A percentile compares a stretch with the other conserved stretches of the same genome.
Conservation (phyloP, 2,113 vertebrate genomes). For the Actenoides lindsayi region DNA sequence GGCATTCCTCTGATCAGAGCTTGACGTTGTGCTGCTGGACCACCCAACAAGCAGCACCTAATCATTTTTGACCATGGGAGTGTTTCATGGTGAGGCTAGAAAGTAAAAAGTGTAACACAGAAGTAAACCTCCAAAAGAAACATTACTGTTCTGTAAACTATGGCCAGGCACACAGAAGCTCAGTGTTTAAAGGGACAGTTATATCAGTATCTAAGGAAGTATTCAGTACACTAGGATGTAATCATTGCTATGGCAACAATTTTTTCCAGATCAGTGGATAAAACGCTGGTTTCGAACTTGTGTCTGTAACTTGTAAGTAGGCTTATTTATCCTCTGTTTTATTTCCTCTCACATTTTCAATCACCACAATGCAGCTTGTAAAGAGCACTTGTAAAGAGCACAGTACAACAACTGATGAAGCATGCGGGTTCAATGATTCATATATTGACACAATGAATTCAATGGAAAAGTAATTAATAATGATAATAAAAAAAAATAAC, state of each 20-base stretch:
- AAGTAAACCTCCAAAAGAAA: neutral
- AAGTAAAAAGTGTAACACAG: neutral
- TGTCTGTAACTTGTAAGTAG: neutral
- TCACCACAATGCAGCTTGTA: neutral
- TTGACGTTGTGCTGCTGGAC: neutral
- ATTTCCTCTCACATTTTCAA: neutral
- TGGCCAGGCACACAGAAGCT: neutral
- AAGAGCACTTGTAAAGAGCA: constrained; percentile 34
- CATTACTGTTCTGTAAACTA: neutral
- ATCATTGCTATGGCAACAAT: constrained; percentile 34
- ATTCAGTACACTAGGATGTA: neutral
- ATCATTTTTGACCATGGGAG: neutral
- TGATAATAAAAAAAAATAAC: neutral
- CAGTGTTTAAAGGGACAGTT: neutral
- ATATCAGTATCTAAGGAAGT: neutral
- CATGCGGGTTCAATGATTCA: constrained; percentile 2
- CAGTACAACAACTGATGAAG: neutral
- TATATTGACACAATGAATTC: constrained; percentile 6
- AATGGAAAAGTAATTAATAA: constrained; percentile 53
- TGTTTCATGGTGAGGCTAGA: neutral
- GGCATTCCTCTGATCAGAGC: neutral
- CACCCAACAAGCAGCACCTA: neutral
- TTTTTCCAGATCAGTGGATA: neutral
- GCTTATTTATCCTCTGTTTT: constrained; percentile 14
- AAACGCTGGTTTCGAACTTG: constrained; percentile 5